A percentile compares a stretch with the other conserved stretches of the same genome.
Evolutionary conservation across 2,113 vertebrate species (phyloP).

Genomic region (Cinclus mexicanus): DNA sequence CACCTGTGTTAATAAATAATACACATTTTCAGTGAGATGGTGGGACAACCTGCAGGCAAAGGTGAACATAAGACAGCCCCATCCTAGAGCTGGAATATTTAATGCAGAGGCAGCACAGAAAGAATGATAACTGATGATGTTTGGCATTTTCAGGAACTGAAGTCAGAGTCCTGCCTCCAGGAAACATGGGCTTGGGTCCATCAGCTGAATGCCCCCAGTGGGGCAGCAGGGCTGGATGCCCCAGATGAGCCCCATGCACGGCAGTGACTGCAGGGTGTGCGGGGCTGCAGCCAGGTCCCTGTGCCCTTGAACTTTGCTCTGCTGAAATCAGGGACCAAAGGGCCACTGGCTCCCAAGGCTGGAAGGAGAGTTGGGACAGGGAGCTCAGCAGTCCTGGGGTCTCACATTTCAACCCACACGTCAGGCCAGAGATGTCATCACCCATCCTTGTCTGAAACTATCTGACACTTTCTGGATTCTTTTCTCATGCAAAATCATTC

Average conservation of each 20-base stretch:
- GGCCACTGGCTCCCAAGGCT: neutral
- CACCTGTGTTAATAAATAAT: neutral
- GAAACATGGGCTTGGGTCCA: rapidly evolving
- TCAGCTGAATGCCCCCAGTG: rapidly evolving
- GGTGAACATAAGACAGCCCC: neutral
- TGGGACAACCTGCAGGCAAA: neutral
- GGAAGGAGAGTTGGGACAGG: neutral
- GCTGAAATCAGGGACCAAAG: neutral
- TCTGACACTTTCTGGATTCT: neutral
- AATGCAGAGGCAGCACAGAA: neutral
- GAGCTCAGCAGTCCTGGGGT: rapidly evolving
- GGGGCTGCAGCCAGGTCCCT: neutral
- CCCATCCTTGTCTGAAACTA: neutral
- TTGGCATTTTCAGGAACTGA: neutral
- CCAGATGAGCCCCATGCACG: rapidly evolving
- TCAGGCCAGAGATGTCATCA: neutral
- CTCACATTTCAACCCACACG: neutral
- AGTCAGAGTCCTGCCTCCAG: neutral
- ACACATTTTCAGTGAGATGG: neutral
- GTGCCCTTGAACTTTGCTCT: neutral
- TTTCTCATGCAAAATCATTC: constrained; percentile 13
- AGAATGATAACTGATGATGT: too few relatives aligned
- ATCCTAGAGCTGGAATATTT: neutral
- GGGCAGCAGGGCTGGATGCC: neutral
- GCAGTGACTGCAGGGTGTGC: too few relatives aligned